Base-by-base conservation (phyloP, 2,797 vertebrate species). In the Pelochelys cantorii region DNA sequence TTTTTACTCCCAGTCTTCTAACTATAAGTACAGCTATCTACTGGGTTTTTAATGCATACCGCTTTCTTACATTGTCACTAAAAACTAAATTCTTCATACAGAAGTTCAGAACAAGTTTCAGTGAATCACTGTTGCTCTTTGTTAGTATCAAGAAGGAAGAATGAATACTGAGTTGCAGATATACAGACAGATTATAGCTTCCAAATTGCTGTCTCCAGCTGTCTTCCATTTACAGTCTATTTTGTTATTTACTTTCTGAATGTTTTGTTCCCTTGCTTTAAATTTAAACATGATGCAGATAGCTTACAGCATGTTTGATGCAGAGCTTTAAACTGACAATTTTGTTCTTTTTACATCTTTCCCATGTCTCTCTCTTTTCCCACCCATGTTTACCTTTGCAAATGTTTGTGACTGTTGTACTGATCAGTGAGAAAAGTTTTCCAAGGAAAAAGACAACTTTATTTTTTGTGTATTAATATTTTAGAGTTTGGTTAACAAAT, bases 251-350 rank as follows among this genome's bases (percentile, higher is more conserved):
- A 92, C 89, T 86, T 92, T 96, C 92, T 87, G 85, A 88, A 83
- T 93, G 81, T 93, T 96, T 96, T 95, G 48, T 88, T 96, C 74
- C 59, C 62, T 96, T 92, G 81, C 83, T 96, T 96, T 97, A 93
- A 83, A 80, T 96, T 96, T 94, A 95, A 97, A 78, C 62, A 83
- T 71, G 62, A 87, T 90, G 74, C 79, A 95, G 94, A 89, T 74
- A 14, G 75, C 87, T 97, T 90, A 88, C 55, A 92, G 84, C 22
- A n/a, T 83, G 83, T 79, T 95, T 88, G 83, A 94, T 90, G 89
- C 84, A 82, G 62, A 79, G 80, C 88, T 97, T 95, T 92, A 96
- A 97, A 95, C 62, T 91, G 93, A 91, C 90, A 95, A 90, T 90
- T 54, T 93, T 83, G 15, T 87, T 91, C 90, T 87, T 86, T 96